Evolutionary conservation across 2,797 vertebrate genomes (phyloP), one percentile per base, ranked within the genome.

Genomic region (Pampus argenteus): DNA sequence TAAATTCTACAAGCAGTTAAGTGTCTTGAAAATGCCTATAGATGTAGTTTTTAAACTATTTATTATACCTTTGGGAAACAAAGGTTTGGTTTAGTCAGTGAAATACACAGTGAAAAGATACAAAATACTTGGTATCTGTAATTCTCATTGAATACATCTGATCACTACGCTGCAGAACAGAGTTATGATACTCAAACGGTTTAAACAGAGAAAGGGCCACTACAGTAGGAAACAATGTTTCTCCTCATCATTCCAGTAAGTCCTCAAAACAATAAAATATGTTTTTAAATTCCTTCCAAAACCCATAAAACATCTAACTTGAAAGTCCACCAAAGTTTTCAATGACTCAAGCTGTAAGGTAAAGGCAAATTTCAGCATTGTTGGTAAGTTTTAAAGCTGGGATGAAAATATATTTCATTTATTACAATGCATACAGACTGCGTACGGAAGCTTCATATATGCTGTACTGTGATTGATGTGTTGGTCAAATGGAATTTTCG

Each of bases 41-140:
- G 54, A 58, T 31, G 4, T 22, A 29, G 7, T 9, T 65, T 59
- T 45, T 2, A 54, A 34, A 52, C 14, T 36, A 22, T 9, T 61
- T 77, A 6, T 49, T 45, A 25, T 36, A 63, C 42, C 50, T 69
- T 56, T 72, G 70, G 84, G 81, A 91, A 93, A 91, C 89, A 91
- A 91, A 92, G 88, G 87, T 83, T 92, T 93, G 91, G 85, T 90
- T 86, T 78, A 69, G 66, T 74, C 75, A 73, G 56, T 84, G 42
- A 84, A 70, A 83, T 64, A 76, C 59, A 91, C 48, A 61, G 15
- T 67, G 31, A 42, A 77, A 60, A 77, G 58, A 67, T 22, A 52
- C 40, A 84, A 49, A 61, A 70, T 40, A 63, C 18, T 66, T 51
- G 8, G 26, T 56, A 71, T 60, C 18, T 71, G 20, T 65, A 63